Percentiles rank a stretch among this genome's conserved stretches.
phyloP scores from a whole-genome alignment of 2,113 vertebrate species.

The Bombycilla garrulus region DNA sequence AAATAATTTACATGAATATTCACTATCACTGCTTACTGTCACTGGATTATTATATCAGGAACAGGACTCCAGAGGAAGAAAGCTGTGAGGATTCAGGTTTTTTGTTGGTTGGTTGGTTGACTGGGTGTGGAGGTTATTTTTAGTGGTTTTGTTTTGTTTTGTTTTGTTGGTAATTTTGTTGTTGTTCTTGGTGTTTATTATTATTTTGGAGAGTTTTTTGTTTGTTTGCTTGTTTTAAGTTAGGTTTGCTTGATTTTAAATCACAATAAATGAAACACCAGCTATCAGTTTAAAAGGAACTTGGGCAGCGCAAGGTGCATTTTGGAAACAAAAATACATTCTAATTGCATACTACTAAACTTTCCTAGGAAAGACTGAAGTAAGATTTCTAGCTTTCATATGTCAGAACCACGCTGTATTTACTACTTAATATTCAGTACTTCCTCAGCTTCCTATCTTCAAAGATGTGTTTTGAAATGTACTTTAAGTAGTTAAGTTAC shows the following conservation, averaged over 20 bases:
- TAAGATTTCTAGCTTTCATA: background rate
- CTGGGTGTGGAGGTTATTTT: background rate
- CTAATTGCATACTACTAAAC: background rate
- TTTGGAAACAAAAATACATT: background rate
- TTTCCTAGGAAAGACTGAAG: background rate
- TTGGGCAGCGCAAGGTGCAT: background rate
- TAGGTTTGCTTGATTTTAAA: background rate
- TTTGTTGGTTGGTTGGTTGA: background rate
- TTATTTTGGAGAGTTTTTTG: rapidly evolving
- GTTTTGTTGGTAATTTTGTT: background rate
- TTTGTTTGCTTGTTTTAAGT: background rate
- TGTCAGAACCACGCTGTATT: background rate
- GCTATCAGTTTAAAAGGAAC: background rate
- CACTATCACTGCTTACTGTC: background rate
- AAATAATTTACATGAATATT: background rate
- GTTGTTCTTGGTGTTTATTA: background rate
- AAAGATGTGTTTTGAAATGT: background rate
- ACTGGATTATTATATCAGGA: background rate
- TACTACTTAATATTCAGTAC: background rate
- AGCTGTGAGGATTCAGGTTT: rapidly evolving
- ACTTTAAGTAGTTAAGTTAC: background rate
- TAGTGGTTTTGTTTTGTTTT: background rate
- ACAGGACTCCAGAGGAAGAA: background rate
- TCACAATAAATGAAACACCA: background rate
- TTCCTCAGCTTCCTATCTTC: background rate